Percentiles rank a stretch among this genome's conserved stretches.
phyloP scores from a whole-genome alignment of 2,113 vertebrate genomes.

The Centropus bengalensis region DNA sequence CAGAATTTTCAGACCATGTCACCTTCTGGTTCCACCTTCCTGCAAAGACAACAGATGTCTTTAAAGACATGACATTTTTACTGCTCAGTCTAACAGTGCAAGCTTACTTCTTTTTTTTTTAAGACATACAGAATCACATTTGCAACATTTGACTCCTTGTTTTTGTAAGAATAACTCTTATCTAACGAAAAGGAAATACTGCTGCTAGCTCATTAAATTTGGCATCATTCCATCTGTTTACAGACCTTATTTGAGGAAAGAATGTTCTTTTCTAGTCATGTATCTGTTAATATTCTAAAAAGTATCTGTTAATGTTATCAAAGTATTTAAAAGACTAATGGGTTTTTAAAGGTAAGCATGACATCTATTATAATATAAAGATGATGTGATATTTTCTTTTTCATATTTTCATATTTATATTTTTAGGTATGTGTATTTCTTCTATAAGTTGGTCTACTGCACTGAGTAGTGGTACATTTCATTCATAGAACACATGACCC shows the following conservation, averaged over 20 bases:
- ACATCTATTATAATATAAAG: not conserved
- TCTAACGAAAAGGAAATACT: not conserved
- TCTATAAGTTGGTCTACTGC: not conserved
- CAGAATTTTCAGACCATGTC: not conserved
- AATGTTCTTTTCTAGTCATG: not conserved
- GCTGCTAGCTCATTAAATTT: not conserved
- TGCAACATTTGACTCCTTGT: not conserved
- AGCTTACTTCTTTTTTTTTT: not conserved
- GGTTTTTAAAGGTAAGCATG: not conserved
- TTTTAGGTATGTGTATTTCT: not conserved
- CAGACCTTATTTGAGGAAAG: not conserved
- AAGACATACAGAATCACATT: not conserved
- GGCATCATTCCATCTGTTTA: not conserved
- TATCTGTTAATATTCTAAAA: not conserved
- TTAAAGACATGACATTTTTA: not conserved
- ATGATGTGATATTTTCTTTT: not conserved
- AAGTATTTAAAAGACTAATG: not conserved
- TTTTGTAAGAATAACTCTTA: not conserved
- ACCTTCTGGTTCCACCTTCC: not conserved
- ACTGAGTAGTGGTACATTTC: not conserved
- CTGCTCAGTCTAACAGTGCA: not conserved
- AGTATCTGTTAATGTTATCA: not conserved
- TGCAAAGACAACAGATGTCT: not conserved
- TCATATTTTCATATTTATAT: not conserved
- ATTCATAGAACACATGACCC: not conserved